Evolutionary conservation across 2,888 invertebrate genomes (phyloP).

Genomic region (Hesperia comma): DNA sequence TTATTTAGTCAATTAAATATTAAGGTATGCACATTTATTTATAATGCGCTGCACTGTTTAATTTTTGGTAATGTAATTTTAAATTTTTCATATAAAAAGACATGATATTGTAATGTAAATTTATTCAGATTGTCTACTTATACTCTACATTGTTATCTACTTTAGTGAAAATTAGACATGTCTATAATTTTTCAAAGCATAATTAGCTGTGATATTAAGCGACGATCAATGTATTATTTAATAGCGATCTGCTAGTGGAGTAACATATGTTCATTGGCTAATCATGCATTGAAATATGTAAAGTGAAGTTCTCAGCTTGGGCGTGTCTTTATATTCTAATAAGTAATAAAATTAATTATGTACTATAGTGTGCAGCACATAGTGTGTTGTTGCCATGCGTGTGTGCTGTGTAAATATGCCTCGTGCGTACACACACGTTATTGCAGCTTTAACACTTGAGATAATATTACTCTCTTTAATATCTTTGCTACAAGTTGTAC

Average conservation of each 20-base stretch:
- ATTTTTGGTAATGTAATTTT: constrained; percentile 83
- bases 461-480: constrained; percentile 85
- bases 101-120: constrained; percentile 85
- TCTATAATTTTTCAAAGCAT: constrained; percentile 84
- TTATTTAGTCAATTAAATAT: constrained; percentile 85
- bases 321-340: constrained; percentile 83
- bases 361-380: constrained; percentile 82
- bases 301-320: constrained; percentile 80
- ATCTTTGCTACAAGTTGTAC: constrained; percentile 88
- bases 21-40: constrained; percentile 85
- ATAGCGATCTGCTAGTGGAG: constrained; percentile 81
- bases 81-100: constrained; percentile 83
- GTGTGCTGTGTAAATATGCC: constrained; percentile 84
- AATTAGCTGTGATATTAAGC: constrained; percentile 84
- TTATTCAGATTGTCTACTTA: constrained; percentile 84
- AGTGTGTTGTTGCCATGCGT: constrained; percentile 78
- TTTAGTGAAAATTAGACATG: constrained; percentile 84
- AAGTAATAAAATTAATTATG: constrained; percentile 80
- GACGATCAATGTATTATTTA: constrained; percentile 82
- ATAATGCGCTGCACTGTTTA: constrained; percentile 85
- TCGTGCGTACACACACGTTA: constrained; percentile 82
- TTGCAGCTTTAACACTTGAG: constrained; percentile 83
- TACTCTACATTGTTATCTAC: constrained; percentile 84
- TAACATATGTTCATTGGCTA: constrained; percentile 83
- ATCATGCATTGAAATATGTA: constrained; percentile 84